Evolutionary conservation across 2,113 vertebrate genomes (phyloP), one percentile per base, ranked within the genome.

Genomic region (Erpornis zantholeuca): DNA sequence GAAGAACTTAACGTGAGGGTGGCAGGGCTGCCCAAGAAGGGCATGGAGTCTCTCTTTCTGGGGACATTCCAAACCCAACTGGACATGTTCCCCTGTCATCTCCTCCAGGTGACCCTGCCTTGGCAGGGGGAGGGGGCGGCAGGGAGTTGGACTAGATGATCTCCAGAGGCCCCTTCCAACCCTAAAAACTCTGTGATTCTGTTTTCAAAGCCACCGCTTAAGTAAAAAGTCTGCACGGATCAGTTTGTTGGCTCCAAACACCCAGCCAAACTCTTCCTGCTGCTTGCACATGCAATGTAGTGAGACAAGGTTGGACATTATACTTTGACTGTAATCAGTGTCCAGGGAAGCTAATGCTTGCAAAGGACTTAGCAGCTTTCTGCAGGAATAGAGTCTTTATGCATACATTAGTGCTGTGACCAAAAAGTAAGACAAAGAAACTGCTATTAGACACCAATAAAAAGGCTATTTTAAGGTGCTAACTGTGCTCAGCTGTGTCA

Each of bases 201-300:
- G 52, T 79, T 85, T 60, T 59, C 45, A 31, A 79, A 28, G 45
- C 9, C 65, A 29, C 21, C 9, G 5, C 12, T 12, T 12, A 47
- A 57, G 49, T 63, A 45, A 38, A 82, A 38, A 53, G 40, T 16
- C 47, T 10, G 5, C 10, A 31, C 29, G 28, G 28, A 31, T 59
- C 9, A 78, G 28, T 40, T 47, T 27, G 12, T 63, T 54, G 33
- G 7, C 44, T 71, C 17, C 29, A 29, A 63, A 54, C 40, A 20
- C 11, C 6, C 44, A 47, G 29, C 17, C 49, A 33, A 27, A 45
- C 3, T 64, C 59, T 38, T 60, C 33, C 52, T n/a, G 42, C 61
- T 71, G 8, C 28, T 75, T 36, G 25, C 25, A 25, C 2, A 1
- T 1, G 0, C 16, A 22, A 1, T 2, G 29, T 12, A 35, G 33